Evolutionary conservation across 2,113 vertebrate genomes (phyloP).

Genomic region (Rhizomys pruinosus): DNA sequence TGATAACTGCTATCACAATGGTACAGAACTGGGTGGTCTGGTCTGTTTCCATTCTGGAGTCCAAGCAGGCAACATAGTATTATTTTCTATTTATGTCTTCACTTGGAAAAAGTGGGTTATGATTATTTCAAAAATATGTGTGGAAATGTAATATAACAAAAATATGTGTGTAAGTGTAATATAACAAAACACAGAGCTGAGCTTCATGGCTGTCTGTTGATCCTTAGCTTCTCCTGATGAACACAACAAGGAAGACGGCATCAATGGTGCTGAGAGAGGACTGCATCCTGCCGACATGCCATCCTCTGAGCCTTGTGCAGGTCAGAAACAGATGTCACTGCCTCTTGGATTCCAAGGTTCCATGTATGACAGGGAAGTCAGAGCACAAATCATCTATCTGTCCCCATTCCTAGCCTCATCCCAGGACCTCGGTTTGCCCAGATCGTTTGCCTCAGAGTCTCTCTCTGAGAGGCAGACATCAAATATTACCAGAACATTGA

Average conservation of each 20-base stretch:
- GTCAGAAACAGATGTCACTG: neutral
- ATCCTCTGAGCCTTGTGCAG: neutral
- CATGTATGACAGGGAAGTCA: neutral
- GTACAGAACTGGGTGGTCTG: neutral
- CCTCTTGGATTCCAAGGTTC: neutral
- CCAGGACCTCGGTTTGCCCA: neutral
- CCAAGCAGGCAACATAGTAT: neutral
- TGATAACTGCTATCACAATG: neutral
- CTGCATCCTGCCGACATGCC: neutral
- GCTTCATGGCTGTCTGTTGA: neutral
- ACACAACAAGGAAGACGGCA: neutral
- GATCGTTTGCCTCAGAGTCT: constrained; percentile 47
- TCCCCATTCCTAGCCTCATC: neutral
- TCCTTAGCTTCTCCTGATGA: neutral
- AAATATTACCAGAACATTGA: constrained; percentile 25
- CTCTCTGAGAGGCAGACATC: neutral
- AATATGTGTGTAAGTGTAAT: neutral
- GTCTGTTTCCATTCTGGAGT: neutral
- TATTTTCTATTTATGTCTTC: neutral
- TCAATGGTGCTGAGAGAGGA: neutral
- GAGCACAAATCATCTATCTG: neutral
- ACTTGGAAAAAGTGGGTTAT: neutral
- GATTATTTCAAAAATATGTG: constrained; percentile 12
- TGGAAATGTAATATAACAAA: neutral
- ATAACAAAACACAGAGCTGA: neutral